Conservation (phyloP, 92 coral and sea anemone genomes). For the Umimayanthus kanabou region DNA sequence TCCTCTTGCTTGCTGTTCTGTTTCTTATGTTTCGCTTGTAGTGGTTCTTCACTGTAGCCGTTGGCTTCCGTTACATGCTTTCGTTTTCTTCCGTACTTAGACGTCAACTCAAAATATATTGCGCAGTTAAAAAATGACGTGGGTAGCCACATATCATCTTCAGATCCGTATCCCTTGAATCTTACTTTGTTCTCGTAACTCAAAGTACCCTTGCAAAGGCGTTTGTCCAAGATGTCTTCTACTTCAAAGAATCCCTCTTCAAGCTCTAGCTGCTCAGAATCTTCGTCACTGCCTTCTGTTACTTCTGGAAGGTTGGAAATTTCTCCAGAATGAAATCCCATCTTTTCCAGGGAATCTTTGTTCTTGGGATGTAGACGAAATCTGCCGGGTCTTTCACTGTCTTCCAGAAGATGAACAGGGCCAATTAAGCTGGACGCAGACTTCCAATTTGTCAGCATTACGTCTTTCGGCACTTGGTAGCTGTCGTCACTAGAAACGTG, state of each 20-base stretch:
- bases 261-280: slow-evolving; percentile 19
- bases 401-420: slow-evolving; percentile 40
- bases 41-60: slow-evolving; percentile 2
- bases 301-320: slow-evolving; percentile 10
- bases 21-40: background rate
- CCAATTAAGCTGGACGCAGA: slow-evolving; percentile 42
- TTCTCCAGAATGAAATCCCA: slow-evolving; percentile 9
- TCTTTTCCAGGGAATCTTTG: slow-evolving; percentile 11
- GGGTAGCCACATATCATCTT: slow-evolving; percentile 57
- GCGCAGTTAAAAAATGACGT: slow-evolving; percentile 43
- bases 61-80: slow-evolving; percentile 36
- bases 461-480: slow-evolving; percentile 46
- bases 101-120: slow-evolving; percentile 29
- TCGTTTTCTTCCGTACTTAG: slow-evolving; percentile 51
- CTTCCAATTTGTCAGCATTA: slow-evolving; percentile 46
- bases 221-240: slow-evolving; percentile 45
- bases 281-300: slow-evolving; percentile 3
- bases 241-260: slow-evolving; percentile 50
- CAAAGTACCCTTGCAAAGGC: slow-evolving; percentile 51
- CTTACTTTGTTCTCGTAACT: slow-evolving; percentile 44
- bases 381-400: slow-evolving; percentile 24
- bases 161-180: slow-evolving; percentile 47
- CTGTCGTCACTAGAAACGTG: slow-evolving; percentile 2
- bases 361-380: slow-evolving; percentile 18
- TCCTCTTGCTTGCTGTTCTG: slow-evolving; percentile 21